Conservation (phyloP, 2,888 invertebrate genomes). For the Drosophila conformis region DNA sequence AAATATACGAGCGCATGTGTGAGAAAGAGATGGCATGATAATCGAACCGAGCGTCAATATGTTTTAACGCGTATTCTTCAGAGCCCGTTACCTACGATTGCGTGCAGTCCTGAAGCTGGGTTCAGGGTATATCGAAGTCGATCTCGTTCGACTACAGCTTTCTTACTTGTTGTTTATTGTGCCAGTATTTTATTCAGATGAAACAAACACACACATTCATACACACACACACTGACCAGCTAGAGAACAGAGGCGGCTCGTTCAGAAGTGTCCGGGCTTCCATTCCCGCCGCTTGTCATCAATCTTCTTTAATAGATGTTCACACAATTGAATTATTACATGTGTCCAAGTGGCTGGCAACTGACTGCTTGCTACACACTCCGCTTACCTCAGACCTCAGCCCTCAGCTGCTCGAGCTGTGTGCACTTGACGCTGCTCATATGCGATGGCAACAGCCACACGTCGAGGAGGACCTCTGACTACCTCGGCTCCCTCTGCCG, state of each 20-base stretch:
- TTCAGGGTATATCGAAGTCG: too few relatives aligned
- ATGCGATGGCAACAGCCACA: slow-evolving; percentile 39
- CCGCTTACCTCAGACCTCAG: slow-evolving; percentile 9
- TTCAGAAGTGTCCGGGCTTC: slow-evolving; percentile 20
- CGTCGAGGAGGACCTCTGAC: not conserved
- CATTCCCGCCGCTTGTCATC: slow-evolving; percentile 70
- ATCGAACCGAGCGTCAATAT: too few relatives aligned
- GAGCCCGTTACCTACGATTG: too few relatives aligned
- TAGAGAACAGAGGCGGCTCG: slow-evolving; percentile 11
- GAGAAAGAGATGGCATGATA: too few relatives aligned
- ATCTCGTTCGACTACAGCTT: too few relatives aligned
- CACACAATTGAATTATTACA: slow-evolving; percentile 83
- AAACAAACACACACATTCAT: slow-evolving; percentile 11
- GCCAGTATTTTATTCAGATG: slow-evolving; percentile 27
- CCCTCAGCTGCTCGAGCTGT: slow-evolving; percentile 14
- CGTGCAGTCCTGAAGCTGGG: too few relatives aligned
- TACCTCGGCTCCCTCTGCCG: slow-evolving; percentile 4
- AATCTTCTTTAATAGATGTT: slow-evolving; percentile 83
- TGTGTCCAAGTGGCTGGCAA: slow-evolving; percentile 78
- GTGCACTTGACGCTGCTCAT: slow-evolving; percentile 62
- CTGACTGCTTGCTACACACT: slow-evolving; percentile 54
- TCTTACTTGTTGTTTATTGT: slow-evolving; percentile 37
- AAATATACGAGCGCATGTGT: too few relatives aligned
- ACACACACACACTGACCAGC: slow-evolving; percentile 18
- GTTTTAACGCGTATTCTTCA: too few relatives aligned